Base-by-base conservation (phyloP, 2,888 invertebrate species). In the Oasisia sp. region DNA sequence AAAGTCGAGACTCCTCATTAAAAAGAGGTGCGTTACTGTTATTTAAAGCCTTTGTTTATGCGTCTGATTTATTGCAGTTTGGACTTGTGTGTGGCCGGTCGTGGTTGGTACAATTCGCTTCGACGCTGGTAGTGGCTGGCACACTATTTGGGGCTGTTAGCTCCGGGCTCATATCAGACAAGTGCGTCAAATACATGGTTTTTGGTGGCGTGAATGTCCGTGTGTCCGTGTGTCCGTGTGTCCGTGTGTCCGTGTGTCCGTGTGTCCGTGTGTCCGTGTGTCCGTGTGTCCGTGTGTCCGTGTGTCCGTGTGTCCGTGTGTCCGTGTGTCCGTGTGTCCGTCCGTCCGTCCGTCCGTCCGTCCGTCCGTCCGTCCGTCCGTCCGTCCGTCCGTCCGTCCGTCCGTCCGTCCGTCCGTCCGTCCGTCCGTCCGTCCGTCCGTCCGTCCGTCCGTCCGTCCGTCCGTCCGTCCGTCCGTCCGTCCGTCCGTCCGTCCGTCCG, bases 61-160 rank as follows among this genome's bases (percentile, higher is more conserved):
- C 27, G 19, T 7, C 8, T 89, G 91, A 32, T 32, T 32, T 50
- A 89, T 56, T 92, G 9, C 89, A 93, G 93, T 93, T 58, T 89
- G 91, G 92, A 56, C 92, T 93, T 56, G 93, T 93, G 32, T 93
- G 93, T 91, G 90, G 89, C 32, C 90, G 91, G 32, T 45, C 38
- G n/a, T 93, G 93, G 93, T 32, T 93, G 32, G 92, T 93, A 8
- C 92, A 93, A 89, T 58, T 93, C 45, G 92, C 93, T 14, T 93
- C 93, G 27, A 92, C 93, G 14, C 91, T 93, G 74, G 93, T 92
- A 91, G 93, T 93, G 93, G 92, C 90, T 7, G 93, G 93, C 32
- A 90, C 92, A 32, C 91, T 93, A 27, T 32, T 93, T 2, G 93
- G 93, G 8, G 93, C 93, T 44, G 44, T 93, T 2, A 56, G 91